Evolutionary conservation across 2,888 invertebrate genomes (phyloP), one percentile per base, ranked within the genome.

Genomic region (Dicranocentrus wangi): DNA sequence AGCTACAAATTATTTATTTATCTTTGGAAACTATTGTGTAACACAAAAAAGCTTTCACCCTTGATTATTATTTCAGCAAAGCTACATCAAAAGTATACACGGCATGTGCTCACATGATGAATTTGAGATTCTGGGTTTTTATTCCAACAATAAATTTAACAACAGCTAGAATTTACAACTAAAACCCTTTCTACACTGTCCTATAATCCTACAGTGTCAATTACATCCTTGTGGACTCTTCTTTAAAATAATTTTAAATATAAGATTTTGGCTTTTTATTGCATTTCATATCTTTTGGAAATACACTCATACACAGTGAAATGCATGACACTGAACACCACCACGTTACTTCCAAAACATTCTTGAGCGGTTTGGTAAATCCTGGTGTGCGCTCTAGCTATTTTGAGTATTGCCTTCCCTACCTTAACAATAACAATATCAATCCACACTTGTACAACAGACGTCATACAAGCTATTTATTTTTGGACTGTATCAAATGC

Each of bases 1-100:
- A 53, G 21, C 53, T 21, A 53, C 21, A 53, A 53, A 53, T 53
- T 53, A 53, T 53, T 53, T 53, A 53, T 53, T 21, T 2, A 13
- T 2, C n/a, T n/a, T 17, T 21, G n/a, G 10, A 13, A 53, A 13
- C 53, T 17, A 17, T n/a, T 53, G 15, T 21, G 53, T 2, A 53
- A 53, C 53, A 53, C 19, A 53, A 53, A 53, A 53, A 53, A 17
- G 53, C 53, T 53, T 53, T 53, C 53, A 53, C 53, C 19, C 53
- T 13, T 53, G 53, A 53, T 53, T 53, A 39, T 39, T 39, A 39
- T 39, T 39, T 39, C 39, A 13, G 39, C 8, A 39, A 39, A 39
- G 39, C 7, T 8, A 39, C 8, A 39, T 8, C 7, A 7, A 8
- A 8, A 13, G 39, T 39, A 13, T 7, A 39, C 39, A 39, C 13